Base-by-base conservation (phyloP, 2,888 invertebrate genomes). In the Tetanocera ferruginea region DNA sequence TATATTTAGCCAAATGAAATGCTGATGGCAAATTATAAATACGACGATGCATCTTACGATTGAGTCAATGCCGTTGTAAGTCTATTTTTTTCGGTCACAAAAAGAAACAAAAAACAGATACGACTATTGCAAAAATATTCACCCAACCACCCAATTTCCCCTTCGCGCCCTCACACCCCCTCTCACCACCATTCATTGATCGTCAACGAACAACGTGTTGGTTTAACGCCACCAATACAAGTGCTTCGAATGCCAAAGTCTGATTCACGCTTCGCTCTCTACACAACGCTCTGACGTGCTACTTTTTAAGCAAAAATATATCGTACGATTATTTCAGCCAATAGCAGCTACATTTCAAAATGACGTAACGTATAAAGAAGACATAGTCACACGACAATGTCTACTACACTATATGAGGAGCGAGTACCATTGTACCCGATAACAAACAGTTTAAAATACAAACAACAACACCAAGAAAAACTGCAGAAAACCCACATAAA, bases 291-390 rank as follows among this genome's bases (percentile, higher is more conserved):
- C 37, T n/a, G 34, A 11, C 37, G 28, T 37, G 37, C 23, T 64
- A 28, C 17, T 64, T 76, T 83, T 82, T 82, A 83, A 84, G 84
- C 25, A 85, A 85, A 86, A 84, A 85, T 84, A 79, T 85, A 86
- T 89, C 89, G 89, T 89, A 89, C 84, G 89, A 89, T 88, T 82
- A 85, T 86, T 86, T 88, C 86, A 80, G 84, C 89, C 89, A 89
- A 89, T 89, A 87, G 86, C 84, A 84, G 83, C 71, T 83, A 83
- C 84, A 85, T 83, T 85, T 85, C 79, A 80, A 83, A 84, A 82
- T 88, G 89, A 87, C 88, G 88, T 89, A 88, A 88, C 84, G 82
- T 51, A 78, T 62, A 52, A 62, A 78, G 80, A 79, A 72, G 81
- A 76, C 82, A 81, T 64, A 19, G 64, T 43, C 60, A 55, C 73